These are phyloP conservation scores for Tetropium fuscum DNA, from an alignment of 2,888 invertebrate species.

Conservation along the genomic window DNA sequence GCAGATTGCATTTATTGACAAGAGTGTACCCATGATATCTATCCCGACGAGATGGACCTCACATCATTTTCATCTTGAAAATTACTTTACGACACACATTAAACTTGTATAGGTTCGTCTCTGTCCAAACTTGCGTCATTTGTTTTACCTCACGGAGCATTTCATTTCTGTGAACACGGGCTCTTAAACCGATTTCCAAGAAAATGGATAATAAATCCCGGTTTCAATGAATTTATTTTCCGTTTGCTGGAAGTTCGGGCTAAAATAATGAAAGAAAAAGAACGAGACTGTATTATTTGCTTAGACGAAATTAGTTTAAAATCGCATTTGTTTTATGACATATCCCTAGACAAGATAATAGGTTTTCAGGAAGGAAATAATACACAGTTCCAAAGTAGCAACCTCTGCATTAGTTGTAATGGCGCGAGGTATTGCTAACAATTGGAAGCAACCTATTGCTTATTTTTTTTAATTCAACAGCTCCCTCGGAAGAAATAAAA, in stretches of 20 bases:
- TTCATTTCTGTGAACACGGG: too few relatives aligned
- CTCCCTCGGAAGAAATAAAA: slow-evolving; percentile 19
- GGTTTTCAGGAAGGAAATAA: slow-evolving; percentile 7
- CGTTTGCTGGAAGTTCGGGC: slow-evolving; percentile 9
- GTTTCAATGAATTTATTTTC: slow-evolving; percentile 22
- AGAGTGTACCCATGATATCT: too few relatives aligned
- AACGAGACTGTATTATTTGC: slow-evolving; percentile 24
- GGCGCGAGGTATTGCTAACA: slow-evolving; percentile 11
- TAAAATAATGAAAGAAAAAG: not conserved
- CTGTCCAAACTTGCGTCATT: too few relatives aligned
- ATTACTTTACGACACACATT: too few relatives aligned
- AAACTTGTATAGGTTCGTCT: too few relatives aligned
- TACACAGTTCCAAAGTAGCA: not conserved
- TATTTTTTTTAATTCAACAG: slow-evolving; percentile 37
- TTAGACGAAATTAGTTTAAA: slow-evolving; percentile 28
- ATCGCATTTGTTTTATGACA: slow-evolving; percentile 27
- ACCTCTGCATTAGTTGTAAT: slow-evolving; percentile 6
- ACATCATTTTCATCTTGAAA: too few relatives aligned
- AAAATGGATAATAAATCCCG: slow-evolving; percentile 13
- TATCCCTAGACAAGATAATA: slow-evolving; percentile 20
- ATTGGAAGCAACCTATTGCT: slow-evolving; percentile 34
- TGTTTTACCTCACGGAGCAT: too few relatives aligned
- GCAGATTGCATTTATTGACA: too few relatives aligned
- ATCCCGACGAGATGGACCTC: too few relatives aligned
- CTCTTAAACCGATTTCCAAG: not conserved